Conservation (phyloP, 2,888 invertebrate species). For the Agrotis ipsilon region DNA sequence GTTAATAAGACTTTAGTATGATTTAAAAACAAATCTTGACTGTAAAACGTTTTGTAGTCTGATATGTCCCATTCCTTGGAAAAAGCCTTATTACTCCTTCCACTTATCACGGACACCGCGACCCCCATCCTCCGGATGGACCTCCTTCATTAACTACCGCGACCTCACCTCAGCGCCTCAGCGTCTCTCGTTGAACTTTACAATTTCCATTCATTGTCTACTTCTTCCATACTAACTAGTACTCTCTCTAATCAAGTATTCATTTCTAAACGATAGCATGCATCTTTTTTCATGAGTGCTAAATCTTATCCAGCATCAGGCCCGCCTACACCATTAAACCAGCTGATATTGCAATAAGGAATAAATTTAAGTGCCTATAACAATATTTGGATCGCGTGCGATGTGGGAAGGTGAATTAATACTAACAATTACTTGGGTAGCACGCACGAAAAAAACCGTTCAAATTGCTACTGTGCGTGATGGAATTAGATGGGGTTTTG, state of each 20-base stretch:
- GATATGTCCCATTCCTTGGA: too few relatives aligned
- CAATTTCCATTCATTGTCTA: background rate
- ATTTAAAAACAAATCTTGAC: background rate
- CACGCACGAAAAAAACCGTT: slow-evolving; percentile 85
- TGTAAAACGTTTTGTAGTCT: too few relatives aligned
- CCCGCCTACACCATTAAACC: slow-evolving; percentile 40
- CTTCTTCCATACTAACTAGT: background rate
- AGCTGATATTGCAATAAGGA: slow-evolving; percentile 59
- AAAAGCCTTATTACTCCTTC: too few relatives aligned
- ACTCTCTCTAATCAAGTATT: background rate
- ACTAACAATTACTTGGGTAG: slow-evolving; percentile 85
- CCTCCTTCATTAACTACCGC: too few relatives aligned
- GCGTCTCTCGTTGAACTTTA: too few relatives aligned
- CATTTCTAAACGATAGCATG: background rate
- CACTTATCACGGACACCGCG: too few relatives aligned
- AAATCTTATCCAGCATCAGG: slow-evolving; percentile 56
- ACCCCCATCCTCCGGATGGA: too few relatives aligned
- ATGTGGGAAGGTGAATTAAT: slow-evolving; percentile 84
- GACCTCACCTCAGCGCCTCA: too few relatives aligned
- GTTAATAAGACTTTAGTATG: too few relatives aligned
- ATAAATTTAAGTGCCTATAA: slow-evolving; percentile 72
- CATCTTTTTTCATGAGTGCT: slow-evolving; percentile 24
- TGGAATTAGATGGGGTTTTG: slow-evolving; percentile 51
- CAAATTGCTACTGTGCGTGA: slow-evolving; percentile 88
- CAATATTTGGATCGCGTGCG: slow-evolving; percentile 81